A percentile compares a stretch with the other conserved stretches of the same genome.
These are phyloP conservation scores for Dolomedes plantarius DNA, from an alignment of 2,888 invertebrate genomes.

Conservation along the genomic window DNA sequence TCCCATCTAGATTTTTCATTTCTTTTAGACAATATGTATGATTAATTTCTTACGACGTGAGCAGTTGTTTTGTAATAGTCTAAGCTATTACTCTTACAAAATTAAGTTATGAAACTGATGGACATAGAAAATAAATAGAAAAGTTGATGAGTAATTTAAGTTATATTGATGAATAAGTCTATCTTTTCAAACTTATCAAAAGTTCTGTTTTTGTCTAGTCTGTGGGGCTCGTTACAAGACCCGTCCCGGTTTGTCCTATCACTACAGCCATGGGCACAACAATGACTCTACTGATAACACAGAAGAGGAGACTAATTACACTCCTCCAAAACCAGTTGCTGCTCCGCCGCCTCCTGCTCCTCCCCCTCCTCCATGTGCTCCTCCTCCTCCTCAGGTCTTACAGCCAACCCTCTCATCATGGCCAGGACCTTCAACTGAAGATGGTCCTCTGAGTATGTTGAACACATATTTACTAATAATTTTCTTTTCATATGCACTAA, in stretches of 20 bases:
- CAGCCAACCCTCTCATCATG: slow-evolving; percentile 67
- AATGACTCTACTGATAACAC: slow-evolving; percentile 72
- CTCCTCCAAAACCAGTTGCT: slow-evolving; percentile 64
- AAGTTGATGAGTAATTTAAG: no score
- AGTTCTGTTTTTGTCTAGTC: slow-evolving; percentile 79
- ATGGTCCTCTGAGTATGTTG: slow-evolving; percentile 65
- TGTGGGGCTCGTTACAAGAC: slow-evolving; percentile 98
- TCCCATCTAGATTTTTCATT: no score
- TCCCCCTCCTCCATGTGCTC: slow-evolving; percentile 77
- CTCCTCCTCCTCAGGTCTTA: slow-evolving; percentile 40
- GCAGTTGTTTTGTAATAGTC: no score
- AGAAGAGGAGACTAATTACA: slow-evolving; percentile 70
- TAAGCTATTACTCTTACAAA: no score
- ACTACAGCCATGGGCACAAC: slow-evolving; percentile 86
- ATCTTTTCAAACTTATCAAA: neutral
- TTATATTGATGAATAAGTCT: no score
- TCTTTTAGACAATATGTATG: no score
- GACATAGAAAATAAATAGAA: no score
- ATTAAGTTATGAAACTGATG: no score
- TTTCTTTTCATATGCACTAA: neutral
- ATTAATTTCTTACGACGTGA: no score
- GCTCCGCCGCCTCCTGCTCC: slow-evolving; percentile 51
- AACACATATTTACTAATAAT: neutral
- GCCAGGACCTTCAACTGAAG: slow-evolving; percentile 66
- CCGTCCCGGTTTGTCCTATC: slow-evolving; percentile 95